phyloP scores from a whole-genome alignment of 2,797 vertebrate species.

The Serranus cabrilla region DNA sequence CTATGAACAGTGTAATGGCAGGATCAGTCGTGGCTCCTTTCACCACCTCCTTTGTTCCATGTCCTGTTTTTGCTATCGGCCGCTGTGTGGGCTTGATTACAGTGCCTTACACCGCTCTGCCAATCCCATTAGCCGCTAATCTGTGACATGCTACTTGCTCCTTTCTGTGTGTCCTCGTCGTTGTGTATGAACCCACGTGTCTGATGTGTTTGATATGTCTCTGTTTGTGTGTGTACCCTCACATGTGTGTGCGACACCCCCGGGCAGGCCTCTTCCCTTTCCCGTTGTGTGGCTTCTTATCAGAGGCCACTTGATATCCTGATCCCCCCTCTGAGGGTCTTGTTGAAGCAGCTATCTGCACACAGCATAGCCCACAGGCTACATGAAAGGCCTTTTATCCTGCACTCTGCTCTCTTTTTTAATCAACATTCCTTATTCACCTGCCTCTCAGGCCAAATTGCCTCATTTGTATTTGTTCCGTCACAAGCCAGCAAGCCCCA shows the following conservation, averaged over 20 bases:
- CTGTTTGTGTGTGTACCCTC: conserved; percentile 49
- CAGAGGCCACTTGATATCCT: conserved; percentile 75
- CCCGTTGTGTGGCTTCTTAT: conserved; percentile 68
- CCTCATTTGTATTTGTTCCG: conserved; percentile 68
- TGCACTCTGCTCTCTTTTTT: conserved; percentile 70
- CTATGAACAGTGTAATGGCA: conserved; percentile 70
- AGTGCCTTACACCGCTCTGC: conserved; percentile 64
- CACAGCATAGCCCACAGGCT: conserved; percentile 65
- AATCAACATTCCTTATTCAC: conserved; percentile 78
- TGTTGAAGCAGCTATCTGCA: conserved; percentile 73
- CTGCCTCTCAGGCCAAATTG: conserved; percentile 73
- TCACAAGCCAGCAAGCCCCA: conserved; percentile 43
- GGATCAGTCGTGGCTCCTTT: conserved; percentile 71
- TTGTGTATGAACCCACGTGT: conserved; percentile 54
- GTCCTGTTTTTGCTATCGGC: conserved; percentile 75
- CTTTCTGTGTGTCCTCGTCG: conserved; percentile 49
- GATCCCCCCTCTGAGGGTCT: conserved; percentile 71
- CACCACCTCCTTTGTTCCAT: conserved; percentile 75
- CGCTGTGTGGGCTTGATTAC: conserved; percentile 78
- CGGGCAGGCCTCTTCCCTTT: conserved; percentile 45
- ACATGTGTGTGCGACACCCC: conserved; percentile 43
- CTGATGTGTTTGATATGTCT: conserved; percentile 64
- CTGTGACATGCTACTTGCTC: conserved; percentile 75
- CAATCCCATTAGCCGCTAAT: conserved; percentile 83
- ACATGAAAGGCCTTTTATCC: conserved; percentile 79